These are phyloP conservation scores for Amblyopsis rosae DNA, from an alignment of 2,113 vertebrate genomes.

Conservation along the genomic window DNA sequence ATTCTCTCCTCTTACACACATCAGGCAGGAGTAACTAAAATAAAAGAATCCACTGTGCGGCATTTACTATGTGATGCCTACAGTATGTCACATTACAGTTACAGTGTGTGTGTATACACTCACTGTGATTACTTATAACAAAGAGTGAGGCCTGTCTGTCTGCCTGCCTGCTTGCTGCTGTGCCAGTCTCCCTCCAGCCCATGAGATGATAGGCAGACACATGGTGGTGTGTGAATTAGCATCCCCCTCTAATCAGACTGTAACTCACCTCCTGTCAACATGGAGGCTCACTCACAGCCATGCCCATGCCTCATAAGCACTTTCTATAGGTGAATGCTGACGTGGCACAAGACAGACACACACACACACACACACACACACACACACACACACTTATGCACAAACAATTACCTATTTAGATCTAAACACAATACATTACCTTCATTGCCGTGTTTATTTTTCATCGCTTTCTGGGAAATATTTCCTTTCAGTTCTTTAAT, in stretches of 20 bases:
- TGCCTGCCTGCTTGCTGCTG: slow-evolving; percentile 51
- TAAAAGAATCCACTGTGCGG: not conserved
- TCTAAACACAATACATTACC: not conserved
- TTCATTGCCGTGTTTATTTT: not conserved
- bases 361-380: slow-evolving; percentile 7
- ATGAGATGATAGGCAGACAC: slow-evolving; percentile 59
- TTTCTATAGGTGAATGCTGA: slow-evolving; percentile 58
- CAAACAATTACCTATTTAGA: not conserved
- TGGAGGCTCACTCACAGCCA: slow-evolving; percentile 31
- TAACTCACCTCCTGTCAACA: slow-evolving; percentile 66
- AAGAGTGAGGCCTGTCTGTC: slow-evolving; percentile 24
- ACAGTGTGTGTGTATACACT: not conserved
- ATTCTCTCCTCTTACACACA: slow-evolving; percentile 7
- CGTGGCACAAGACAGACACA: slow-evolving; percentile 12
- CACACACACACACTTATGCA: slow-evolving; percentile 1
- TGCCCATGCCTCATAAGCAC: slow-evolving; percentile 59
- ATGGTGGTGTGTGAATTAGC: slow-evolving; percentile 65
- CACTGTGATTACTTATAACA: slow-evolving; percentile 14
- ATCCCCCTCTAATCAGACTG: slow-evolving; percentile 69
- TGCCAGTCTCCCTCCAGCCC: slow-evolving; percentile 28
- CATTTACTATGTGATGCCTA: not conserved
- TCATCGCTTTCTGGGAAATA: too few species aligned
- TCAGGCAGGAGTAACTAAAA: not conserved
- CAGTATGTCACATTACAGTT: not conserved
- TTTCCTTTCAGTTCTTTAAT: too few species aligned